Conservation (phyloP, 2,797 vertebrate species). For the Acanthiza pusilla region DNA sequence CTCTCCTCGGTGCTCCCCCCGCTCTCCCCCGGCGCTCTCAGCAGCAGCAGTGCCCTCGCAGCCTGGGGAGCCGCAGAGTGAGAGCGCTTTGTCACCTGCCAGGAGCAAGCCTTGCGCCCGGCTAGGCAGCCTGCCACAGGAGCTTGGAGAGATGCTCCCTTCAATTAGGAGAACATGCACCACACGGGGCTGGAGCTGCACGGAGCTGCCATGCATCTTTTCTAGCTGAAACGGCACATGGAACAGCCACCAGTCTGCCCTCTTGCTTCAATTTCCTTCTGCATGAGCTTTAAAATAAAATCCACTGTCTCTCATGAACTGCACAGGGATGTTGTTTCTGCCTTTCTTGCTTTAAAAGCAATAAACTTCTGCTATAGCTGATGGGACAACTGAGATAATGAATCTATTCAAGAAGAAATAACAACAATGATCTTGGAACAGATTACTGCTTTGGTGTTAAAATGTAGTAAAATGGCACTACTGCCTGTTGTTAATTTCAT, state of each 20-base stretch:
- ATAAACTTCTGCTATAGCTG: not conserved
- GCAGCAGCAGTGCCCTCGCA: not conserved
- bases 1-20: not conserved
- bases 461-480: slow-evolving; percentile 36
- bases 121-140: not conserved
- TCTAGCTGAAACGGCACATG: not conserved
- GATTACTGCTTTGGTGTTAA: slow-evolving; percentile 39
- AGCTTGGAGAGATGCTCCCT: not conserved
- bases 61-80: not conserved
- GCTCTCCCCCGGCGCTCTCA: fast-evolving
- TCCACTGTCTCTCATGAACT: not conserved
- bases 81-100: not conserved
- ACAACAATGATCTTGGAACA: not conserved
- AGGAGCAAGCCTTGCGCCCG: not conserved
- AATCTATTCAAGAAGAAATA: slow-evolving; percentile 55
- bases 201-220: not conserved
- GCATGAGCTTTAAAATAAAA: slow-evolving; percentile 16
- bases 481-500: slow-evolving; percentile 59
- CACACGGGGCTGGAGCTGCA: not conserved
- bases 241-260: not conserved
- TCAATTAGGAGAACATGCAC: not conserved
- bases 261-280: slow-evolving; percentile 32
- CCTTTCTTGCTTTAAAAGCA: not conserved
- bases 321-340: not conserved
- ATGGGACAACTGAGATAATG: slow-evolving; percentile 52